phyloP scores from a whole-genome alignment of 2,113 vertebrate species.

The Struthidea cinerea region DNA sequence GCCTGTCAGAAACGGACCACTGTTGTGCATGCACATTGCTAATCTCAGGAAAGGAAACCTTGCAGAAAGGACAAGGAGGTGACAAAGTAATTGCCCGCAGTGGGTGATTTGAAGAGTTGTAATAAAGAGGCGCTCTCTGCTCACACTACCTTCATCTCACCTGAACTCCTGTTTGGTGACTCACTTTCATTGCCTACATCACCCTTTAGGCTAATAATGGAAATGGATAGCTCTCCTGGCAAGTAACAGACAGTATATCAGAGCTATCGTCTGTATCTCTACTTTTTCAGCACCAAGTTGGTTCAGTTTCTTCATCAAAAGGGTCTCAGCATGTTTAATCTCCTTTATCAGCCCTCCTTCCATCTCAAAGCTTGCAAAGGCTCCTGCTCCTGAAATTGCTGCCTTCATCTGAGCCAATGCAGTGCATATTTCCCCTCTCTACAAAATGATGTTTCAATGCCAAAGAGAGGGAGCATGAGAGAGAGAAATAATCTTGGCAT shows the following conservation, averaged over 20 bases:
- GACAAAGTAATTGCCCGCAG: slow-evolving; percentile 24
- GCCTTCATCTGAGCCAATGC: slow-evolving; percentile 12
- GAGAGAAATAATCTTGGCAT: slow-evolving; percentile 55
- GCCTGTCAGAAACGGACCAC: background rate
- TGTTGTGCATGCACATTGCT: background rate
- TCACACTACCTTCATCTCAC: background rate
- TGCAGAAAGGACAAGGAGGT: slow-evolving; percentile 5
- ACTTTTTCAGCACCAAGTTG: slow-evolving; percentile 10
- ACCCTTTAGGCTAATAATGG: slow-evolving; percentile 21
- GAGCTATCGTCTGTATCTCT: background rate
- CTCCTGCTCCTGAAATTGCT: slow-evolving; percentile 30
- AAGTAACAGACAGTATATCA: background rate
- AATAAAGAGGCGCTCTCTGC: background rate
- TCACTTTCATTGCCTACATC: background rate
- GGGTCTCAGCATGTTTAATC: slow-evolving; percentile 39
- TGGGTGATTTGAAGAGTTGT: slow-evolving; percentile 8
- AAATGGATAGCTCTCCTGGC: slow-evolving; percentile 10
- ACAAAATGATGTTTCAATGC: background rate
- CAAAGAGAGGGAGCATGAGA: slow-evolving; percentile 30
- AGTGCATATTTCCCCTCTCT: background rate
- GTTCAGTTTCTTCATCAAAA: slow-evolving; percentile 46
- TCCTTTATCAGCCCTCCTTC: slow-evolving; percentile 6
- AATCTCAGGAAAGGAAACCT: slow-evolving; percentile 8
- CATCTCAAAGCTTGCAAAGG: slow-evolving; percentile 20
- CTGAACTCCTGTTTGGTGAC: background rate